Base-by-base conservation (phyloP, 2,888 invertebrate species). In the Rosalia funebris region DNA sequence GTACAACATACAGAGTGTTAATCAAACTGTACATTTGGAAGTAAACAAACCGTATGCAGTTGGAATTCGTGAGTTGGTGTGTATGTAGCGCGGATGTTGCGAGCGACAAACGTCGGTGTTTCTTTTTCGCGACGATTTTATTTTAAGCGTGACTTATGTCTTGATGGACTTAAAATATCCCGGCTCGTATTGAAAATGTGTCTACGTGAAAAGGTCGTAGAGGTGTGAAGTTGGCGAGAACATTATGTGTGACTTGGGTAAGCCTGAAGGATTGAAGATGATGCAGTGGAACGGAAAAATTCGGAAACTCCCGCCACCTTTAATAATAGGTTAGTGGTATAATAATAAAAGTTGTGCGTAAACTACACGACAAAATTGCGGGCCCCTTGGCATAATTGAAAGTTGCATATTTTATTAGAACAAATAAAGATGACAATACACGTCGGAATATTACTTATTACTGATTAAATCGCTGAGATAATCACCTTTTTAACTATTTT, bases 271-370 rank as follows among this genome's bases (percentile, higher is more conserved):
- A n/a, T n/a, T 15, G 25, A 14, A 50, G n/a, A 50, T 39, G 50
- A 34, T 39, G 25, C 39, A 39, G 50, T 39, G 39, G 39, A 36
- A 39, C 20, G 17, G 36, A 19, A 50, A 50, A 15, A 14, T 20
- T 39, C 12, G 50, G 39, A 50, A 50, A 11, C 50, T 39, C 4
- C 50, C 34, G 11, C 50, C 50, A 0, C 50, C 50, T 25, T 14
- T 50, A 25, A 39, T 36, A 20, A 50, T 50, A 50, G 50, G 50
- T 50, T 39, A 50, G 50, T 50, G 1, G n/a, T n/a, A n/a, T n/a
- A n/a, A n/a, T n/a, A n/a, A n/a, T n/a, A n/a, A n/a, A n/a, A n/a
- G n/a, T n/a, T n/a, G n/a, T n/a, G n/a, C n/a, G n/a, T n/a, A n/a
- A n/a, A n/a, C n/a, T n/a, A n/a, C n/a, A n/a, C n/a, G n/a, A n/a